A percentile compares a stretch with the other conserved stretches of the same genome.
These are phyloP conservation scores for Molossus alvarezi DNA, from an alignment of 2,797 vertebrate genomes.

Conservation along the genomic window DNA sequence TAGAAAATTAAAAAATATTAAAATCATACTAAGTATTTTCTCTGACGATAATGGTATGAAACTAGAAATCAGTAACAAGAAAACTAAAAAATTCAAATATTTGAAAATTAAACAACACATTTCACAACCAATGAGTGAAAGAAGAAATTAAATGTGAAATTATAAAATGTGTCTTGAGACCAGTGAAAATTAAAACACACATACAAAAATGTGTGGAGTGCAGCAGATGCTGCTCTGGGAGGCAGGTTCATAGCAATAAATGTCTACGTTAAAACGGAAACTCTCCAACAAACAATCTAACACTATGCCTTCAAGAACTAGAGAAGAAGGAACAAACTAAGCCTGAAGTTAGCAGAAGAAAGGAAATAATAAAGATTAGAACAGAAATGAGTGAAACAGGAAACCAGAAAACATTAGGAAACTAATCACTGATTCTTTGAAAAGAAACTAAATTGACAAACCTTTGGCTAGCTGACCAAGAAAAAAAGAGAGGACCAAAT, in stretches of 20 bases:
- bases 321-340: not conserved
- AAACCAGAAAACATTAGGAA: not conserved
- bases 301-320: not conserved
- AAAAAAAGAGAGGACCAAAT: not conserved
- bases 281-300: not conserved
- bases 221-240: not conserved
- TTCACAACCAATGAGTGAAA: not conserved
- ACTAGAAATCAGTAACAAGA: conserved; percentile 1
- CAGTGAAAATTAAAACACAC: not conserved
- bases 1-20: not conserved
- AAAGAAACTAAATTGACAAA: conserved; percentile 38
- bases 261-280: not conserved
- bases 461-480: not conserved
- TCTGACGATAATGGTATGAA: not conserved
- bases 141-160: not conserved
- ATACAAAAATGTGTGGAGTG: not conserved
- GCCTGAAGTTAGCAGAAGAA: not conserved
- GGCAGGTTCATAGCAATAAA: not conserved
- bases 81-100: conserved; percentile 1
- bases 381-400: not conserved
- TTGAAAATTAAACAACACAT: not conserved
- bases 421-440: not conserved
- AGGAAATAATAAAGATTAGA: not conserved
- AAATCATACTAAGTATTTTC: not conserved
- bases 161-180: not conserved